phyloP scores from a whole-genome alignment of 2,113 vertebrate species.

The Typhlomys cinereus region DNA sequence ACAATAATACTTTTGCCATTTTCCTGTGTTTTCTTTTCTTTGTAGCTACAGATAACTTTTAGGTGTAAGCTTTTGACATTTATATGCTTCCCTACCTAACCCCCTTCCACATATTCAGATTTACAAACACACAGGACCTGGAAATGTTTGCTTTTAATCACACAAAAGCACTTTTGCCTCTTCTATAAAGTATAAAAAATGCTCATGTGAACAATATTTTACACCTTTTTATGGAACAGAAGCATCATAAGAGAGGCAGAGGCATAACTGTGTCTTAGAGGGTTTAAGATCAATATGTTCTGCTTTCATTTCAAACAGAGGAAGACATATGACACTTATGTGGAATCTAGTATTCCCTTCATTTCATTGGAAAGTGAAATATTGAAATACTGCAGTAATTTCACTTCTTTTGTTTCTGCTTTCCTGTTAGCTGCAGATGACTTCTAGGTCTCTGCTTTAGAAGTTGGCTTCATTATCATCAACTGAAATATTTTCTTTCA shows the following conservation, averaged over 20 bases:
- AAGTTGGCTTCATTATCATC: not conserved
- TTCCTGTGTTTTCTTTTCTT: not conserved
- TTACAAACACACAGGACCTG: not conserved
- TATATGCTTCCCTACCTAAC: too few relatives aligned
- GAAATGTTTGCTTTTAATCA: not conserved
- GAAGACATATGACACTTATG: too few relatives aligned
- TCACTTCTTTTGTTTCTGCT: too few relatives aligned
- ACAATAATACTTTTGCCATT: not conserved
- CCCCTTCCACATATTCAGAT: too few relatives aligned
- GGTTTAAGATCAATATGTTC: not conserved
- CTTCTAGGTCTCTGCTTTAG: too few relatives aligned
- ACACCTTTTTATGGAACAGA: not conserved
- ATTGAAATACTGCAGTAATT: not conserved
- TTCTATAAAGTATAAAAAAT: not conserved
- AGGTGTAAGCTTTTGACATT: not conserved
- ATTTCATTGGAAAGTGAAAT: too few relatives aligned
- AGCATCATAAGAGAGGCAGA: not conserved
- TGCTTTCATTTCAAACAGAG: not conserved
- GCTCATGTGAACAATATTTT: not conserved
- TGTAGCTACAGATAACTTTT: not conserved
- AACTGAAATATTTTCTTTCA: not conserved
- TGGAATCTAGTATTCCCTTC: too few relatives aligned
- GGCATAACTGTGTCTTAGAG: not conserved
- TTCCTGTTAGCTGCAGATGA: too few relatives aligned
- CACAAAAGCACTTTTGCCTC: not conserved